Evolutionary conservation across 2,113 vertebrate genomes (phyloP), one percentile per base, ranked within the genome.

Genomic region (Nothocercus nigrocapillus): DNA sequence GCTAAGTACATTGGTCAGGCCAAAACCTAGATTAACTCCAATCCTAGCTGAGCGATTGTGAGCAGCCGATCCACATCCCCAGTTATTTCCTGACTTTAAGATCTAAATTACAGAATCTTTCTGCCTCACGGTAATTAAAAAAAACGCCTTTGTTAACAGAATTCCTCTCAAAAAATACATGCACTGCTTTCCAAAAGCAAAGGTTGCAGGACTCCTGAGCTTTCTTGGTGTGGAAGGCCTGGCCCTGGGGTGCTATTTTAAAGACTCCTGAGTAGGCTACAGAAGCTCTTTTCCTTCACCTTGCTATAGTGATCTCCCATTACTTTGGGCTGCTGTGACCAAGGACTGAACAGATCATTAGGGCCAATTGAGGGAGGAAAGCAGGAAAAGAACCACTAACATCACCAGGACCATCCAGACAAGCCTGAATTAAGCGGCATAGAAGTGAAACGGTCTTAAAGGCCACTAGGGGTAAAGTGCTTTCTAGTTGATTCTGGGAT

Each of bases 21-120:
- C 92, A 87, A 96, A 94, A 88, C 74, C 77, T 15, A 66, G 93
- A 96, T 97, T 96, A 96, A 87, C 88, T 96, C 78, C 78, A 95
- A 73, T 95, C 95, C 90, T 67, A 90, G 30, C 2, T 73, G 83
- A 62, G 72, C 63, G 77, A 13, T 89, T 88, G 32, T 3, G 7
- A 83, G 67, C 64, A 27, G 49, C 66, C 93, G 73, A 0, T 79
- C 83, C 74, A 68, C 53, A 20, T 47, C 53, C 68, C 34, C 17
- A 47, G 30, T 69, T 75, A 18, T 28, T 85, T 88, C 28, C 15
- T 92, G 53, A 18, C 32, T 72, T 67, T 74, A 15, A 66, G 44
- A 38, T 91, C 72, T 67, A 6, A 70, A 45, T 77, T 42, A 17
- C 25, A 10, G 6, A 49, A 9, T 13, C 32, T 85, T 89, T 88